Conservation (phyloP, 2,113 vertebrate species). For the Poicephalus gulielmi region DNA sequence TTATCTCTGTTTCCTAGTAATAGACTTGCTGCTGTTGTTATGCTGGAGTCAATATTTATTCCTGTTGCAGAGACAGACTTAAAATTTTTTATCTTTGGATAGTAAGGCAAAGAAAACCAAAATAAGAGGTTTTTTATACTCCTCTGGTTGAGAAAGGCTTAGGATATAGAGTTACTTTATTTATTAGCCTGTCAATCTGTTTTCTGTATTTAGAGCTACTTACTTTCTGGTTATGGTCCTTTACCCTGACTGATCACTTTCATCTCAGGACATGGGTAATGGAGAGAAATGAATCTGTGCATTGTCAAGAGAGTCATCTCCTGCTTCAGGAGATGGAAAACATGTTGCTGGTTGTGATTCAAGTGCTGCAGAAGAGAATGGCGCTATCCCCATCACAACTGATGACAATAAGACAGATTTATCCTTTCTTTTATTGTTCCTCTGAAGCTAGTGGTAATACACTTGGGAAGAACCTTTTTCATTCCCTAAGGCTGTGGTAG, state of each 20-base stretch:
- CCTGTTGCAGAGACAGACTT: background rate
- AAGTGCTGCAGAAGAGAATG: background rate
- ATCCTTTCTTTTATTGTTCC: background rate
- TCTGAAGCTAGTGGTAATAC: background rate
- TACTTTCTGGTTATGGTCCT: background rate
- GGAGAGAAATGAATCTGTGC: background rate
- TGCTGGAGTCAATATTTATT: background rate
- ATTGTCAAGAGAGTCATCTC: background rate
- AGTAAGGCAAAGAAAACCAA: background rate
- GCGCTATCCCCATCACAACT: background rate
- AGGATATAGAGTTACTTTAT: background rate
- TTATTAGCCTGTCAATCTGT: background rate
- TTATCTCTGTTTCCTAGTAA: background rate
- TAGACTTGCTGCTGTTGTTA: background rate
- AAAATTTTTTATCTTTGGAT: background rate
- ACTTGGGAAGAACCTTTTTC: background rate
- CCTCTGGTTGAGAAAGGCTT: background rate
- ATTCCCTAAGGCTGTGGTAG: background rate
- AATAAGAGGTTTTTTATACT: background rate
- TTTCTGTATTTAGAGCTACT: conserved; percentile 1
- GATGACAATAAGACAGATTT: background rate
- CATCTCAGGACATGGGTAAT: background rate
- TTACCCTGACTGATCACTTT: background rate
- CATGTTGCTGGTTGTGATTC: background rate
- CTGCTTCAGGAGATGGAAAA: background rate